Evolutionary conservation across 2,888 invertebrate genomes (phyloP).

Genomic region (Stenolophus ochropezus): DNA sequence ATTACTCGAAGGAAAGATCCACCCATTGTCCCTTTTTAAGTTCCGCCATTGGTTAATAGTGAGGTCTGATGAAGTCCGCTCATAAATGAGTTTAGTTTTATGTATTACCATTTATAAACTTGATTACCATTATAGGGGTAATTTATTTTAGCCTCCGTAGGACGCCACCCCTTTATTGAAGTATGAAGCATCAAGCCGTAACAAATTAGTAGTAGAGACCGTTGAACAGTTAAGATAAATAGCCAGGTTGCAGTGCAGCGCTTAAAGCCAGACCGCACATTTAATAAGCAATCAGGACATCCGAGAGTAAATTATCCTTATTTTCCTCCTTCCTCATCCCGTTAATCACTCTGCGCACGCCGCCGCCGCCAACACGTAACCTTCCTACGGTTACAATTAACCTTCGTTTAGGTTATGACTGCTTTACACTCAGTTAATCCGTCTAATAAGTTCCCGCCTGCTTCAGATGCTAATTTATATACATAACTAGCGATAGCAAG

Average conservation of each 20-base stretch:
- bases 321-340: conserved; percentile 46
- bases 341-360: conserved; percentile 29
- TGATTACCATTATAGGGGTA: too few species aligned
- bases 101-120: too few species aligned
- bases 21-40: too few species aligned
- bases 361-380: conserved; percentile 6
- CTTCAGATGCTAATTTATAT: conserved; percentile 26
- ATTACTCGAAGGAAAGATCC: too few species aligned
- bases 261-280: conserved; percentile 40
- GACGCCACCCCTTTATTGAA: too few species aligned
- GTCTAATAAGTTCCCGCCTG: conserved; percentile 29
- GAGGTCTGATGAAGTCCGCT: too few species aligned
- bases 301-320: conserved; percentile 62
- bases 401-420: conserved; percentile 49
- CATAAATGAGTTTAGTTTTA: too few species aligned
- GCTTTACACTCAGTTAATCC: conserved; percentile 41
- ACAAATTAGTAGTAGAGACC: neutral
- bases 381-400: conserved; percentile 44
- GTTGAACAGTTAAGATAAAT: conserved; percentile 9
- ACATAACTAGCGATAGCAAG: too few species aligned
- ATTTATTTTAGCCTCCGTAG: too few species aligned
- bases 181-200: neutral
- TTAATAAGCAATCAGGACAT: conserved; percentile 63
- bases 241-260: conserved; percentile 28
- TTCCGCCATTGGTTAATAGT: too few species aligned